Base-by-base conservation (phyloP, 2,113 vertebrate species). In the Marmota flaviventris region DNA sequence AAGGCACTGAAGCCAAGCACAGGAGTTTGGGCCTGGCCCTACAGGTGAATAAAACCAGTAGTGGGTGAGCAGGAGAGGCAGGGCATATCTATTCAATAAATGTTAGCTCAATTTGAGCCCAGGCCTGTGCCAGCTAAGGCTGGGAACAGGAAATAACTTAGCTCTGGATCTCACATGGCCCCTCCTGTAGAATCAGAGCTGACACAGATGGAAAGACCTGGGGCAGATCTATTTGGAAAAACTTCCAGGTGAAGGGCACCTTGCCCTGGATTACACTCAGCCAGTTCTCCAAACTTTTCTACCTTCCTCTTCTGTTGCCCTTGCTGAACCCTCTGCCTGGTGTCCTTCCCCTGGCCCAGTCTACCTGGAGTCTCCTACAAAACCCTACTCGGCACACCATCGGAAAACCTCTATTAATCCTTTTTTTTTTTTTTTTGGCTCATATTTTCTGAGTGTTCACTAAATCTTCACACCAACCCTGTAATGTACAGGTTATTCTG, bases 351-450 rank as follows among this genome's bases (percentile, higher is more conserved):
- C 45, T 83, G 53, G 24, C 45, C 18, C 27, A 53, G 45, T 29
- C n/a, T 48, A 27, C 73, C 77, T 76, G 34, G 73, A 85, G 85
- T 25, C 85, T 87, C 51, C 61, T 69, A 87, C 45, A 76, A 85
- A 93, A 32, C 78, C 87, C 75, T 82, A 81, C 9, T 73, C 12
- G 81, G 22, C 18, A 67, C 81, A 32, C 39, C 27, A 20, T 92
- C 34, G 29, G 42, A 95, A 95, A 84, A 92, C 37, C 84, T 76
- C 84, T 58, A 56, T 85, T 93, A 89, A 63, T 75, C 5, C 37
- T 14, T 5, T 39, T 13, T 51, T 48, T 48, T 48, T 48, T 48
- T 48, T 48, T 10, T 12, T 63, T 96, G 65, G 27, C 4, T 94
- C 45, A 17, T 61, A 45, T 77, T 93, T 95, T 81, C 69, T 83